Base-by-base conservation (phyloP, 2,888 invertebrate species). In the Copidosoma aretas region DNA sequence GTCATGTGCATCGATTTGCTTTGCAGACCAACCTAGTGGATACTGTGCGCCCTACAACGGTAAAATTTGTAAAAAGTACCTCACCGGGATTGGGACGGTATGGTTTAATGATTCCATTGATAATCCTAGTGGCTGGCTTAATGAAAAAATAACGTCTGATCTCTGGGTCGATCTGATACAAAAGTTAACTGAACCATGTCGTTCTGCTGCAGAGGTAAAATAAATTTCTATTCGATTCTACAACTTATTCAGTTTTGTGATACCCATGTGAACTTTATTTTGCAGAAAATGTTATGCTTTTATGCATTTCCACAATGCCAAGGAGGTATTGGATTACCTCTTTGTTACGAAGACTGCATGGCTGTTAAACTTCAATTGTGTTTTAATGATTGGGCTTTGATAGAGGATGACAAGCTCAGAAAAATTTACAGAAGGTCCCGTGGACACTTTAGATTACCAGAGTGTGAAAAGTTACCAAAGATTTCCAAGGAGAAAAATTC, bases 311-410 rank as follows among this genome's bases (percentile, higher is more conserved):
- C 97, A 2, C 91, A 91, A 79, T 96, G 95, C 80, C 90, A 90
- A 60, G 87, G 88, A 68, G 90, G 92, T 4, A 87, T 89, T 72
- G 90, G 89, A 62, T 86, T 95, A 69, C 94, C 95, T 5, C 86
- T 96, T 8, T 96, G 96, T 84, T 93, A 93, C 80, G 97, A 97
- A 87, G 96, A 97, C 82, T 98, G 97, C 82, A 89, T 93, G 81
- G 97, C 97, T 64, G 93, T 95, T 32, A 91, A 92, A 81, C 90
- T 93, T 82, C 90, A 95, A 79, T 94, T 95, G 84, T 98, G 97
- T 84, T 95, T 93, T 83, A 93, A 92, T 80, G 94, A 96, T 81
- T 97, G 97, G 97, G 92, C 93, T 25, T 86, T 93, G 67, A 90
- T 97, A 66, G 94, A 95, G 84, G 93, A 94, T 79, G 93, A 93